phyloP scores from a whole-genome alignment of 2,888 invertebrate genomes.

The Rhamphomyia laevipes region DNA sequence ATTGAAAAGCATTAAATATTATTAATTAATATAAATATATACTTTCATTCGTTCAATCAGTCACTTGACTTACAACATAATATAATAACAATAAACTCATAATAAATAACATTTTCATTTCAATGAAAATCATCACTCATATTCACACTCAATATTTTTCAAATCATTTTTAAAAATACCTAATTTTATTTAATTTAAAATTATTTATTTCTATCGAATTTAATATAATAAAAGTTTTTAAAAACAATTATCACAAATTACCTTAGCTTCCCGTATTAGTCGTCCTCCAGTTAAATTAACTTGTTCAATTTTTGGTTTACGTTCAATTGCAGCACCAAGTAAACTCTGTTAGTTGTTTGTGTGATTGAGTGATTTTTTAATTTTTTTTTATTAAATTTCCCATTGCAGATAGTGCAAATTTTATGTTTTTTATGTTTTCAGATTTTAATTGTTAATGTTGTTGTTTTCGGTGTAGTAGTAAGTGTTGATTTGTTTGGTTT shows the following conservation, averaged over 20 bases:
- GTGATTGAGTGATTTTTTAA: neutral
- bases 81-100: no score
- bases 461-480: neutral
- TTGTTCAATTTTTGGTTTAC: constrained; percentile 87
- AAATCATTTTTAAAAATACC: no score
- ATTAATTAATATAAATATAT: no score
- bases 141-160: no score
- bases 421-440: constrained; percentile 7
- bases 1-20: no score
- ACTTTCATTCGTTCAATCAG: no score
- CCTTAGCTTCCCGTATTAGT: constrained; percentile 96
- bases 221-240: no score
- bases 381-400: neutral
- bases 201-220: no score
- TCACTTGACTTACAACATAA: no score
- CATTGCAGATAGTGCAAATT: neutral
- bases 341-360: constrained; percentile 51
- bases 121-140: no score
- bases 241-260: constrained; percentile 38
- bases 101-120: no score
- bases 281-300: constrained; percentile 92
- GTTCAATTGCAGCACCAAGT: constrained; percentile 85
- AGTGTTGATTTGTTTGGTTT: neutral
- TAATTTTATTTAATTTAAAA: no score
- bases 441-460: constrained; percentile 7